Percentiles rank a stretch among this genome's conserved stretches.
These are phyloP conservation scores for Rousettus madagascariensis DNA, from an alignment of 2,797 vertebrate species.

Conservation along the genomic window DNA sequence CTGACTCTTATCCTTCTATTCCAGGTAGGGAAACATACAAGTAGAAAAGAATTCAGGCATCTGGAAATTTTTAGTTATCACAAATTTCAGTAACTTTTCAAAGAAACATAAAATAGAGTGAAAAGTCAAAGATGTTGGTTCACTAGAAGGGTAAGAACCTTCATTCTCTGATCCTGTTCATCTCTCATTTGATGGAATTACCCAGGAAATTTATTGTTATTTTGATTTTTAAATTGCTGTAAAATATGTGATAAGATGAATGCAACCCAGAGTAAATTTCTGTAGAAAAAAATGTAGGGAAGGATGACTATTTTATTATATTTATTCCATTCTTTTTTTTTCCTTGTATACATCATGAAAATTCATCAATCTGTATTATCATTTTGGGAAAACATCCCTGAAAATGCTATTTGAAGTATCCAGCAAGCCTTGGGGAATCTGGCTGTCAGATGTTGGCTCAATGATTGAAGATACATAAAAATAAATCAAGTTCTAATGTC, in stretches of 20 bases:
- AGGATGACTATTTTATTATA: slow-evolving; percentile 44
- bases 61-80: slow-evolving; percentile 75
- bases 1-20: background rate
- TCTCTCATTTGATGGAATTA: slow-evolving; percentile 44
- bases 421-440: slow-evolving; percentile 55
- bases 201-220: slow-evolving; percentile 50
- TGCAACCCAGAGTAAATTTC: slow-evolving; percentile 9
- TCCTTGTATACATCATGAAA: slow-evolving; percentile 55
- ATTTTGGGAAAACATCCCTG: slow-evolving; percentile 57
- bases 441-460: slow-evolving; percentile 61
- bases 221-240: slow-evolving; percentile 61
- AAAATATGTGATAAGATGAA: slow-evolving; percentile 60
- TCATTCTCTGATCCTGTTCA: slow-evolving; percentile 36
- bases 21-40: slow-evolving; percentile 23
- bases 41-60: slow-evolving; percentile 65
- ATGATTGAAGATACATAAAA: slow-evolving; percentile 51
- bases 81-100: slow-evolving; percentile 72
- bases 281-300: background rate
- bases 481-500: slow-evolving; percentile 42
- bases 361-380: slow-evolving; percentile 55
- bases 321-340: slow-evolving; percentile 51
- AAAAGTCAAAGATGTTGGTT: slow-evolving; percentile 73
- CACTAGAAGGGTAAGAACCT: slow-evolving; percentile 27
- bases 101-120: slow-evolving; percentile 70
- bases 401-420: slow-evolving; percentile 60